Percentiles rank a stretch among this genome's conserved stretches.
phyloP scores from a whole-genome alignment of 2,113 vertebrate species.

The Sceloporus undulatus region DNA sequence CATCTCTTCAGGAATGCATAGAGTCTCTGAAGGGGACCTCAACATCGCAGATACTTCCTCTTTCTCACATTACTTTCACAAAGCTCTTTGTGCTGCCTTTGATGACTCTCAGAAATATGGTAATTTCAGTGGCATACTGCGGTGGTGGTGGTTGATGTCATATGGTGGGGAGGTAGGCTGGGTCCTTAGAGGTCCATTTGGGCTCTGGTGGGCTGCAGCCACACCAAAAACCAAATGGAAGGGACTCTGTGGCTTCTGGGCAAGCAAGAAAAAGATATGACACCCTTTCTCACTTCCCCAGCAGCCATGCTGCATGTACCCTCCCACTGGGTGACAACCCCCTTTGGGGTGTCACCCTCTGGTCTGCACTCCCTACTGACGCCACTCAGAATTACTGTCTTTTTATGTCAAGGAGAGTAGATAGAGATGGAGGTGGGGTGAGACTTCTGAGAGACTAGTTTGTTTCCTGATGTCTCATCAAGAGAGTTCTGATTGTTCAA shows the following conservation, averaged over 20 bases:
- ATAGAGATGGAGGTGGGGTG: background rate
- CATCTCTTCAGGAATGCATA: constrained; percentile 45
- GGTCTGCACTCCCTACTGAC: no score
- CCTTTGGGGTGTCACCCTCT: no score
- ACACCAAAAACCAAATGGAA: no score
- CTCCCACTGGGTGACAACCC: no score
- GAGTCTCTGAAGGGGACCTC: constrained; percentile 28
- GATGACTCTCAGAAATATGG: background rate
- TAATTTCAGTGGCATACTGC: background rate
- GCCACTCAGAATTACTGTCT: no score
- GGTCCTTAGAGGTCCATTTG: no score
- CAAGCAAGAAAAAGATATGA: no score
- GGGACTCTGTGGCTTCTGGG: no score
- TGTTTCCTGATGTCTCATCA: background rate
- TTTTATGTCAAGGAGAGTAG: background rate
- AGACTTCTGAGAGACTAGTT: background rate
- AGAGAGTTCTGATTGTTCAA: background rate
- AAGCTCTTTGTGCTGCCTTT: background rate
- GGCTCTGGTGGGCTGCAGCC: no score
- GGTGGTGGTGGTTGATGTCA: background rate
- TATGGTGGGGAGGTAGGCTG: no score
- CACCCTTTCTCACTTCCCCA: no score
- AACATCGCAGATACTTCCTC: constrained; percentile 13
- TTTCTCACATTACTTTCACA: constrained; percentile 4
- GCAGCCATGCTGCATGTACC: no score